Conservation (phyloP, 2,888 invertebrate genomes). For the Leucozona laternaria region DNA sequence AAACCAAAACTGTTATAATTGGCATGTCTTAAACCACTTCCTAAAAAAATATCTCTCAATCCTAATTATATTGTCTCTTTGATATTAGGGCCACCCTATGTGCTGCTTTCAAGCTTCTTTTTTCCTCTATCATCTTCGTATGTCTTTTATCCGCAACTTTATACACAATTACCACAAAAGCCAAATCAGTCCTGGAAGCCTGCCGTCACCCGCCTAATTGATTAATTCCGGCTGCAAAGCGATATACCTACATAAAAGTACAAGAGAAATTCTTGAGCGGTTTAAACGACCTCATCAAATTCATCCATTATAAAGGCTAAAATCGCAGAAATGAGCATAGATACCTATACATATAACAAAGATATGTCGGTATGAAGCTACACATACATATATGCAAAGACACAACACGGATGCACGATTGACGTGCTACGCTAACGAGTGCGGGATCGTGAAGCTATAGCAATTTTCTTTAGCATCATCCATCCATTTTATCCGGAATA, state of each 20-base stretch:
- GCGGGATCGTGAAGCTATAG: slow-evolving; percentile 48
- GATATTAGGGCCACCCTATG: not conserved
- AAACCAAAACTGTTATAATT: too few species aligned
- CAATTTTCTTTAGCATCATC: slow-evolving; percentile 18
- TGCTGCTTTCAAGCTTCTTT: not conserved
- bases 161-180: slow-evolving; percentile 54
- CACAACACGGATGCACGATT: slow-evolving; percentile 54
- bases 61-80: too few species aligned
- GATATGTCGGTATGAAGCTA: not conserved
- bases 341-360: not conserved
- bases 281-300: slow-evolving; percentile 63
- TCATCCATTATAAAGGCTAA: slow-evolving; percentile 51
- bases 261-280: slow-evolving; percentile 58
- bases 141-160: slow-evolving; percentile 25
- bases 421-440: slow-evolving; percentile 65
- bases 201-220: slow-evolving; percentile 43
- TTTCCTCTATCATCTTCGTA: not conserved
- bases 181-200: slow-evolving; percentile 46
- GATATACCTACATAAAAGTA: too few species aligned
- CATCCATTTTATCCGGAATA: slow-evolving; percentile 44
- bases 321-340: slow-evolving; percentile 22
- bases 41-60: too few species aligned
- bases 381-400: not conserved
- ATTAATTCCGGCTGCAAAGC: slow-evolving; percentile 61
- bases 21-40: too few species aligned